Percentiles rank a stretch among this genome's conserved stretches.
phyloP scores from a whole-genome alignment of 2,888 invertebrate species.

The Podabrus alpinus region DNA sequence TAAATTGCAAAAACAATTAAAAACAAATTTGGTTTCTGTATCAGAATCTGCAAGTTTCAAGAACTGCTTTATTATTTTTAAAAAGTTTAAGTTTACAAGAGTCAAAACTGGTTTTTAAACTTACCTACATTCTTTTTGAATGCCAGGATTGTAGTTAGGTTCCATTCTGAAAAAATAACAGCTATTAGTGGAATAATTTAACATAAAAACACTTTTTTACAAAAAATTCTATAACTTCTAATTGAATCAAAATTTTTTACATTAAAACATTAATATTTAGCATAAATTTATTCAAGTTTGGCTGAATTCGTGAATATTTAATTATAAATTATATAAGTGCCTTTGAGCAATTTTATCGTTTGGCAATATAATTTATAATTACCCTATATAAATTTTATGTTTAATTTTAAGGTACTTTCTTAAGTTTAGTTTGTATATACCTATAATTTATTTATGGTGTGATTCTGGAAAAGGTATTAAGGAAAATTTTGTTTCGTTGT shows the following conservation, averaged over 20 bases:
- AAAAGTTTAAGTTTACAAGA: not conserved
- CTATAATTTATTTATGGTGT: not conserved
- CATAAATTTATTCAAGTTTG: too few species aligned
- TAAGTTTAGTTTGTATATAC: not conserved
- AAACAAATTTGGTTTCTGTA: not conserved
- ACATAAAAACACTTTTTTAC: not conserved
- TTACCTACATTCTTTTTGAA: not conserved
- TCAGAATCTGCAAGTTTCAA: not conserved
- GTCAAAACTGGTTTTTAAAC: not conserved
- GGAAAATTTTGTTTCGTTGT: not conserved
- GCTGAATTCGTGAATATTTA: not conserved
- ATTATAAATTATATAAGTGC: not conserved
- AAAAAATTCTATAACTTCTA: not conserved
- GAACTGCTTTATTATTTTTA: not conserved
- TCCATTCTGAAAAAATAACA: not conserved
- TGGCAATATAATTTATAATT: not conserved
- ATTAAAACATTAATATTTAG: not conserved
- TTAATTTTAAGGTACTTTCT: not conserved
- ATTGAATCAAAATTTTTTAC: not conserved
- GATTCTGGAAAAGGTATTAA: not conserved
- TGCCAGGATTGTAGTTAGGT: not conserved
- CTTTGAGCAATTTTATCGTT: not conserved
- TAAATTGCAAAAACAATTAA: too few species aligned
- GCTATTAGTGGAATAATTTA: not conserved
- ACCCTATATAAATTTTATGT: not conserved